These are phyloP conservation scores for Amaurobius ferox DNA, from an alignment of 2,888 invertebrate species.

Conservation along the genomic window DNA sequence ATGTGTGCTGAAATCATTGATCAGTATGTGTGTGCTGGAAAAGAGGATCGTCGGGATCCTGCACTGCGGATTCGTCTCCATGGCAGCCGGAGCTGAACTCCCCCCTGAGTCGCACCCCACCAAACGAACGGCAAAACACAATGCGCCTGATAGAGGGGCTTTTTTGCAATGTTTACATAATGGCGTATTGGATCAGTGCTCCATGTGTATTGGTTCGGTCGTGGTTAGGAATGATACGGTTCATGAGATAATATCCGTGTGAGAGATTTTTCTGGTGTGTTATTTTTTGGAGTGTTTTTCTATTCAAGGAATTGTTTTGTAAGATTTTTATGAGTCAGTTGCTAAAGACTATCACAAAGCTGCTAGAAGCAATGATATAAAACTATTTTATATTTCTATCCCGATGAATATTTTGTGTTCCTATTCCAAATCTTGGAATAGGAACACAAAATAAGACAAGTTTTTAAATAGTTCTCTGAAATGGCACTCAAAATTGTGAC, in stretches of 20 bases:
- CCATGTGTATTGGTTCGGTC: background rate
- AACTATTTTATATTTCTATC: too few relatives aligned
- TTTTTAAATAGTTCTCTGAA: too few relatives aligned
- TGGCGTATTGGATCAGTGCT: background rate
- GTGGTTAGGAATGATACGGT: background rate
- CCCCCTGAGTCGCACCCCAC: conserved; percentile 1
- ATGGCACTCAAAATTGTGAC: too few relatives aligned
- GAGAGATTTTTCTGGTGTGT: too few relatives aligned
- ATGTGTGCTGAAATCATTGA: conserved; percentile 31
- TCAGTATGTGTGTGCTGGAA: background rate
- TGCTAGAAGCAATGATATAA: too few relatives aligned
- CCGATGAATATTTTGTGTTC: too few relatives aligned
- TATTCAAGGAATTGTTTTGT: too few relatives aligned
- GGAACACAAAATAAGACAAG: too few relatives aligned
- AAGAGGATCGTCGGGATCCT: conserved; percentile 31
- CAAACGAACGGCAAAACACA: conserved; percentile 10
- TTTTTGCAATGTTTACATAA: background rate
- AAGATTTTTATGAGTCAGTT: too few relatives aligned
- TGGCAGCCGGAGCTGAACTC: conserved; percentile 32
- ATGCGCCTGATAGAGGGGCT: background rate
- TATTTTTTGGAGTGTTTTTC: too few relatives aligned
- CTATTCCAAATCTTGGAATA: too few relatives aligned
- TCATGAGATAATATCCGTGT: background rate
- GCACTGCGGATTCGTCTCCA: conserved; percentile 62
- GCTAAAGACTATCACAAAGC: too few relatives aligned